Percentiles rank a stretch among this genome's conserved stretches.
Evolutionary conservation across 2,797 vertebrate species (phyloP).

Genomic region (Austrolebias charrua): DNA sequence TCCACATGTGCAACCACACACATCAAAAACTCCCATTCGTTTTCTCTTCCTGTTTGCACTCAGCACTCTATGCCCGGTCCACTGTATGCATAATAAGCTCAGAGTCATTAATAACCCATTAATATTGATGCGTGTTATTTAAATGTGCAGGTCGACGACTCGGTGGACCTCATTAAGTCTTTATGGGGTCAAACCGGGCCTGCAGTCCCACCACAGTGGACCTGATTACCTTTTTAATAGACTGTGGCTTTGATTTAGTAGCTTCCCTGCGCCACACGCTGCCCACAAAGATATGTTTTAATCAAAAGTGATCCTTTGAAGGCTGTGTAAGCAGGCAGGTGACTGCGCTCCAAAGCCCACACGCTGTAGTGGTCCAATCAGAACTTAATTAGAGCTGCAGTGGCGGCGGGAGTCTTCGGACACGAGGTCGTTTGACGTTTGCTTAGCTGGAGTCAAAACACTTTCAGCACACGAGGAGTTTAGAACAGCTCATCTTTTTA

Average conservation of each 20-base stretch:
- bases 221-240: conserved; percentile 70
- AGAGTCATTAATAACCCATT: conserved; percentile 70
- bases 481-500: too few relatives aligned
- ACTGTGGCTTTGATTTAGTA: conserved; percentile 56
- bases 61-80: conserved; percentile 25
- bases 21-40: too few relatives aligned
- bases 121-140: conserved; percentile 75
- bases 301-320: conserved; percentile 38
- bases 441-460: neutral
- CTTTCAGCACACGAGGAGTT: too few relatives aligned
- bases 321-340: conserved; percentile 17
- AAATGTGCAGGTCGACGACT: conserved; percentile 66
- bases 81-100: conserved; percentile 58
- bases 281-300: conserved; percentile 32
- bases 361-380: conserved; percentile 8
- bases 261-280: conserved; percentile 11
- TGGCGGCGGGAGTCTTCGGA: neutral
- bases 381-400: neutral
- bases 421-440: neutral
- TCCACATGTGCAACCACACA: too few relatives aligned
- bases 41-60: neutral
- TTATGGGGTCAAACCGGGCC: conserved; percentile 65
- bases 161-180: conserved; percentile 68
- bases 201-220: conserved; percentile 44
- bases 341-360: neutral